Evolutionary conservation across 2,888 invertebrate genomes (phyloP), one percentile per base, ranked within the genome.

Genomic region (Hipparchia semele): DNA sequence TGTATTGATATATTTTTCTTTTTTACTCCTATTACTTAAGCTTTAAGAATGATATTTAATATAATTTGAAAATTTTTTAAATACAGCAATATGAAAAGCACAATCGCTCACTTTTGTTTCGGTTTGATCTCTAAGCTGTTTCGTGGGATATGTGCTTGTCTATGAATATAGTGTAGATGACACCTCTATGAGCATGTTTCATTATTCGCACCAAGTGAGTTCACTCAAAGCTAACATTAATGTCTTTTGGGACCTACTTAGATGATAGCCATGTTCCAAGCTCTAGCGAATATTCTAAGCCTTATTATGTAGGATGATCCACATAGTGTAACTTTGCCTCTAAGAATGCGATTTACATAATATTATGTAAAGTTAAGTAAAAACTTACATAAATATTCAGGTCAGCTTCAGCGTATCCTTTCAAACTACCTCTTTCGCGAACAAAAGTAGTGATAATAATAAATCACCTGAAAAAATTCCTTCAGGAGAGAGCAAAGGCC

Each of bases 401-500:
- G 65, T 65, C 65, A 65, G 65, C 51, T 65, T n/a, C 65, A 54
- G 53, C 49, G 67, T 64, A 65, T 65, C 58, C 61, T 54, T 62
- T 71, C 59, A 54, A 9, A 53, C 49, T 54, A 62, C 51, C 58
- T 71, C 51, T 46, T 56, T 70, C 56, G 45, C 70, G 64, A 68
- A 73, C 54, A 75, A 75, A 70, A 73, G 75, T 70, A 68, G 73
- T 65, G 68, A 73, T 71, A 75, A 73, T 53, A 70, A 71, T 73
- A 68, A 75, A 75, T 75, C 73, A 73, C 68, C 68, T 70, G 62
- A 75, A 73, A 73, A 74, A 75, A 73, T 70, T 54, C 67, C 60
- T 72, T 70, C 49, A 23, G 68, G 53, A 62, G 3, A 9, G 69
- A 54, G 70, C 68, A 61, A 71, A 56, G 60, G 69, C 58, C 54